A percentile compares a stretch with the other conserved stretches of the same genome.
Conservation (phyloP, 1,140 invertebrate species). For the Dinoponera quadriceps region DNA sequence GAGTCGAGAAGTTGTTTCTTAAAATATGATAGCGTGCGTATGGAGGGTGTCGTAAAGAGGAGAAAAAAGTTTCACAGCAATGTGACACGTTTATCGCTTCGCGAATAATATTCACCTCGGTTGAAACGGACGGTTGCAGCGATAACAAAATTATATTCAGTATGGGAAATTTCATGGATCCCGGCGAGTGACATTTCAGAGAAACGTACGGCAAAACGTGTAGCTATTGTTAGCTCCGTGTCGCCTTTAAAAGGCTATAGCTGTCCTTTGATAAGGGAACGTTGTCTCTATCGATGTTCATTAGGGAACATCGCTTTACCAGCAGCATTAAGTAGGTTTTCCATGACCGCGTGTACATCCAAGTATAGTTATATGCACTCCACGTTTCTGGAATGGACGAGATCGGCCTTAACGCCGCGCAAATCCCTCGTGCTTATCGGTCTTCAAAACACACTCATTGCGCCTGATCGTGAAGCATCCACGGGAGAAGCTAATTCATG, state of each 20-base stretch:
- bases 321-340: constrained; percentile 25
- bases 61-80: too few species aligned
- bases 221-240: too few species aligned
- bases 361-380: not conserved
- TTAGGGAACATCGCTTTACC: not conserved
- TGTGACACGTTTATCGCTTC: too few species aligned
- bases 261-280: not conserved
- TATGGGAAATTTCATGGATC: too few species aligned
- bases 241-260: too few species aligned
- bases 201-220: too few species aligned
- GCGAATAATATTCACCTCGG: too few species aligned
- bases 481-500: not conserved
- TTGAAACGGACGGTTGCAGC: too few species aligned
- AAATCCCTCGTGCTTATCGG: constrained; percentile 14
- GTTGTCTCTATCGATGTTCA: not conserved
- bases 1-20: not conserved
- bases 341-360: not conserved
- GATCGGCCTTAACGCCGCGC: not conserved
- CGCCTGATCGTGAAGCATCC: not conserved
- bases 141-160: too few species aligned
- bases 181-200: too few species aligned
- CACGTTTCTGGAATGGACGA: not conserved
- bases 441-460: constrained; percentile 32
- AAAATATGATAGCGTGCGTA: constrained; percentile 10
- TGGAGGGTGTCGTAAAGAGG: not conserved